These are phyloP conservation scores for Borostomias antarcticus DNA, from an alignment of 2,797 vertebrate genomes.

Conservation along the genomic window DNA sequence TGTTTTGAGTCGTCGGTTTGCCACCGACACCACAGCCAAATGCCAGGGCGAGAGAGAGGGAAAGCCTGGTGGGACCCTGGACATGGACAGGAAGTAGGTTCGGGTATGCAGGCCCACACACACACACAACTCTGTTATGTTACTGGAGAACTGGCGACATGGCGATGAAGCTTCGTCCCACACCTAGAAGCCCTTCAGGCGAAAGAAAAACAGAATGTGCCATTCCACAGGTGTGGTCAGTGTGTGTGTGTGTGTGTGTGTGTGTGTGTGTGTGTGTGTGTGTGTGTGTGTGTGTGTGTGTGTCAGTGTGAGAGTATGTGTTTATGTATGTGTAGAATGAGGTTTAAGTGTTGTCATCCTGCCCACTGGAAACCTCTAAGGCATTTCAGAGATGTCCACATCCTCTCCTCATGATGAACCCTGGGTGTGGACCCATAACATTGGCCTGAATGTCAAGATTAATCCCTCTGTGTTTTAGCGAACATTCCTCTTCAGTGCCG, in stretches of 20 bases:
- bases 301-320: neutral
- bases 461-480: slow-evolving; percentile 72
- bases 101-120: too few species aligned
- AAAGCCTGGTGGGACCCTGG: slow-evolving; percentile 43
- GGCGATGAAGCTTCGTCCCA: neutral
- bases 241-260: slow-evolving; percentile 4
- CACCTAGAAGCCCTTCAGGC: neutral
- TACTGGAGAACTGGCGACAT: neutral
- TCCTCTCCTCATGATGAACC: slow-evolving; percentile 47
- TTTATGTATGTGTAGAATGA: neutral
- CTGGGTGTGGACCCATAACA: slow-evolving; percentile 69
- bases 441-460: slow-evolving; percentile 63
- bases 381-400: slow-evolving; percentile 36
- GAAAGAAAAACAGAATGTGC: too few species aligned
- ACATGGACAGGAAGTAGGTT: slow-evolving; percentile 23
- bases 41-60: slow-evolving; percentile 52
- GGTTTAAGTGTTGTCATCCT: too few species aligned
- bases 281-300: neutral
- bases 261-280: neutral
- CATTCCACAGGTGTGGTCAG: slow-evolving; percentile 1
- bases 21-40: slow-evolving; percentile 51
- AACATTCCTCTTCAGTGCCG: slow-evolving; percentile 66
- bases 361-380: slow-evolving; percentile 19
- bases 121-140: slow-evolving; percentile 10
- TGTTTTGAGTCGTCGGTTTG: slow-evolving; percentile 54